Percentiles rank a stretch among this genome's conserved stretches.
Conservation (phyloP, 2,888 invertebrate species). For the Galeruca laticollis region DNA sequence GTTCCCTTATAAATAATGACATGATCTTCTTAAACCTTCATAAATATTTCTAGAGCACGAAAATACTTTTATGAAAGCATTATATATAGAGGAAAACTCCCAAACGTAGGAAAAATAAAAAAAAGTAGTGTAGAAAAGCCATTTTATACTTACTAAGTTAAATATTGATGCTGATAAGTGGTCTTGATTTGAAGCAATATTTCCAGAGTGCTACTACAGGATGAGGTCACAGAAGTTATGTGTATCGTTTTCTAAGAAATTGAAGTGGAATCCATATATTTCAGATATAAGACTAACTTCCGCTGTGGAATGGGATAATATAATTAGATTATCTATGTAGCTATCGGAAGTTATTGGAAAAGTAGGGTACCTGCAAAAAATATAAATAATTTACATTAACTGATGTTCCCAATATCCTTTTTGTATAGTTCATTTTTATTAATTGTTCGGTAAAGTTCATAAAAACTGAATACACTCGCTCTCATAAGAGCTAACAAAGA, state of each 20-base stretch:
- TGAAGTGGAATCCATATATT: background rate
- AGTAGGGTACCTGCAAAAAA: too few relatives aligned
- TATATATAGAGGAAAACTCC: background rate
- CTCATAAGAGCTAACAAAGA: too few relatives aligned
- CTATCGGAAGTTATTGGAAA: too few relatives aligned
- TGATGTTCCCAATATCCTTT: too few relatives aligned
- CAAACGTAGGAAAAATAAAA: constrained; percentile 13
- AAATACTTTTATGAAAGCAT: background rate
- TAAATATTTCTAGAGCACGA: background rate
- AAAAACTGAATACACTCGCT: too few relatives aligned
- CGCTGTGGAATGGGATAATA: background rate
- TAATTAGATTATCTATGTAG: too few relatives aligned
- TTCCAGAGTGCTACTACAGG: constrained; percentile 21
- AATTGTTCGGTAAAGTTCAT: too few relatives aligned
- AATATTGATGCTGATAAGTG: constrained; percentile 26
- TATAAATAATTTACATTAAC: too few relatives aligned
- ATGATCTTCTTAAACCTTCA: background rate
- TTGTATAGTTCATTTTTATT: too few relatives aligned
- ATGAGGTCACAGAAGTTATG: constrained; percentile 1
- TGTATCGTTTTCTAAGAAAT: background rate
- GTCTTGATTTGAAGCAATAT: constrained; percentile 21
- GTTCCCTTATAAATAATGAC: constrained; percentile 6
- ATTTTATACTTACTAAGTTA: constrained; percentile 23
- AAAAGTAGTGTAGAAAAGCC: background rate
- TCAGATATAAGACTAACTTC: background rate